Base-by-base conservation (phyloP, 2,797 vertebrate genomes). In the Tokudaia muenninki region DNA sequence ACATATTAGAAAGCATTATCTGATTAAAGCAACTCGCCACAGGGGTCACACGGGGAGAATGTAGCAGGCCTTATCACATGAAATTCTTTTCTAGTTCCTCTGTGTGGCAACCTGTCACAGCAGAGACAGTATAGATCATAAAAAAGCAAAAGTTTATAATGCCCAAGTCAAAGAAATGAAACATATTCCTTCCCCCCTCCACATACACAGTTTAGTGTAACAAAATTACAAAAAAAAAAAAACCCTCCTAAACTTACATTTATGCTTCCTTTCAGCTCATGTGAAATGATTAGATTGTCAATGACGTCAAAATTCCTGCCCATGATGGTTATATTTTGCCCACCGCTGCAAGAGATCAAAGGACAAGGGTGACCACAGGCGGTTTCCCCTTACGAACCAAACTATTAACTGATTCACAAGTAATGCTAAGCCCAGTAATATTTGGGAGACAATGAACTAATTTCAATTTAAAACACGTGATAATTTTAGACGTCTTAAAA, bases 241-340 rank as follows among this genome's bases (percentile, higher is more conserved):
- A 63, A 50, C 57, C 63, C 29, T 59, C 63, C 75, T 63, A 95
- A 78, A 98, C 98, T 98, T 98, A 99, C 98, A 0, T 96, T 98
- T 84, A 98, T 90, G 47, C 96, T 98, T 93, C 97, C 96, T 97
- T 94, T 98, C 75, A 97, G 94, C 63, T 99, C 98, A 29, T 98
- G 97, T 93, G 98, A 98, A 97, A 99, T 98, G 67, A 97, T 90
- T 88, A 99, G 86, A 74, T 96, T 98, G 84, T 99, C 99, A 74
- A 99, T 98, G 92, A 99, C 98, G 61, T 99, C 98, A 96, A 99
- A 97, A 93, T 99, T 98, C 91, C 97, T 98, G 55, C 99, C 99
- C 14, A 0, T 55, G 1, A 99, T 92, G 14, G 95, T 98, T 97
- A 99, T 98, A 34, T 90, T 99, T 97, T 99, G 99, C 92, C 98